Base-by-base conservation (phyloP, 1,140 invertebrate species). In the Bilobella aurantiaca region DNA sequence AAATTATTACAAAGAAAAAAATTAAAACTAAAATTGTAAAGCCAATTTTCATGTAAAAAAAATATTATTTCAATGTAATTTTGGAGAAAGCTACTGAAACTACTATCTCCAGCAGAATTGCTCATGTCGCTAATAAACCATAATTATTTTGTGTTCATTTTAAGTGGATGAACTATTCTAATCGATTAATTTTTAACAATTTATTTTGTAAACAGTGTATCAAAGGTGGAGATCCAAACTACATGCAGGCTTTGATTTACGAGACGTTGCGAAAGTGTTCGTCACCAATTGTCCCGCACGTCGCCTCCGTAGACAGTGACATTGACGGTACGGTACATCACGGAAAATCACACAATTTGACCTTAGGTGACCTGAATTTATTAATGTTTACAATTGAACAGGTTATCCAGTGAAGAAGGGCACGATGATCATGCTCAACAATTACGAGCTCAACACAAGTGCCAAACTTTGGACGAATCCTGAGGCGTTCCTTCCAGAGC, bases 271-370 rank as follows among this genome's bases (percentile, higher is more conserved):
- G 92, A 62, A 81, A 87, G 63, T 85, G 89, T 0, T 88, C 89
- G 0, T 94, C 91, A 0, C 91, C 91, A 0, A 93, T 95, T 64
- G 91, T 95, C 0, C 92, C 92, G 1, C 91, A 94, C 74, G 89
- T 93, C 0, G 88, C 91, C 0, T 90, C 85, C 29, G 83, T 86
- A 67, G 84, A 90, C 66, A 85, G 86, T 1, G 79, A 82, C 1
- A 83, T 94, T 32, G 81, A 82, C 63, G 90, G 80, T 81, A 75
- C 73, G 64, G 65, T 42, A 47, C 16, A 23, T n/a, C n/a, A n/a
- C n/a, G n/a, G n/a, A n/a, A n/a, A n/a, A n/a, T n/a, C n/a, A n/a
- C n/a, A n/a, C n/a, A n/a, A n/a, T n/a, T n/a, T n/a, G n/a, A n/a
- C 34, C 18, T 42, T 42, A 12, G 8, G 8, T 12, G 25, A 23